A percentile compares a stretch with the other conserved stretches of the same genome.
These are phyloP conservation scores for Drosophila gaucha DNA, from an alignment of 2,888 invertebrate species.

Conservation along the genomic window DNA sequence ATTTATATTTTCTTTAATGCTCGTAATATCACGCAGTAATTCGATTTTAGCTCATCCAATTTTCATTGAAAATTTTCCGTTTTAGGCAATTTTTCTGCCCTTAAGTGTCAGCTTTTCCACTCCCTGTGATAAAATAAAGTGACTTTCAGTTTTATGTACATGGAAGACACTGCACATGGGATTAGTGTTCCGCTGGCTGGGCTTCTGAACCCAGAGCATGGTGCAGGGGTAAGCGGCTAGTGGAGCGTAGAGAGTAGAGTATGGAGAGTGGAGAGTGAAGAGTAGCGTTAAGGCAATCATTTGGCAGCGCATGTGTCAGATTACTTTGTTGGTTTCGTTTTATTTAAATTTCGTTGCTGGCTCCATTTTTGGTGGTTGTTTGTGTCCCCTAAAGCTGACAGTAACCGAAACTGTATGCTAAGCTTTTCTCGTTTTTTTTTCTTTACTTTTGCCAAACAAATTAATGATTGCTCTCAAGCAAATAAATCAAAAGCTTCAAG, in stretches of 20 bases:
- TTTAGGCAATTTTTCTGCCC: slow-evolving; percentile 11
- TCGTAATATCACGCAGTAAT: not conserved
- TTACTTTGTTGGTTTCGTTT: slow-evolving; percentile 70
- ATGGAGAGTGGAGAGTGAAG: not conserved
- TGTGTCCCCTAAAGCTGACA: slow-evolving; percentile 71
- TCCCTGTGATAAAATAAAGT: slow-evolving; percentile 67
- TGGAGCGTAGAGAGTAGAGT: slow-evolving; percentile 1
- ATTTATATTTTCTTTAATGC: not conserved
- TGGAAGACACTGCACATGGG: slow-evolving; percentile 52
- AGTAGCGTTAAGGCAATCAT: slow-evolving; percentile 62
- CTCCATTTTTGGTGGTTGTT: slow-evolving; percentile 32
- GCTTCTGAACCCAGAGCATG: slow-evolving; percentile 7
- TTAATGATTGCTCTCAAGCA: slow-evolving; percentile 70
- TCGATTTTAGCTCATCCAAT: slow-evolving; percentile 14
- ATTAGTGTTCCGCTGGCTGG: slow-evolving; percentile 45
- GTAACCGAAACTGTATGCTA: slow-evolving; percentile 65
- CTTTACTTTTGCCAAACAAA: slow-evolving; percentile 47
- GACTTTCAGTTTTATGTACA: slow-evolving; percentile 59
- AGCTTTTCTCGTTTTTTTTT: slow-evolving; percentile 32
- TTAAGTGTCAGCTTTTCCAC: slow-evolving; percentile 48
- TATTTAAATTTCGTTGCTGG: slow-evolving; percentile 60
- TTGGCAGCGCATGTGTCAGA: slow-evolving; percentile 77
- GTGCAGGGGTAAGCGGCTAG: slow-evolving; percentile 1
- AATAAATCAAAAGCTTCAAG: slow-evolving; percentile 73
- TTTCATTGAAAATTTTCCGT: slow-evolving; percentile 4